phyloP scores from a whole-genome alignment of 1,140 invertebrate genomes.

The Maniola jurtina region DNA sequence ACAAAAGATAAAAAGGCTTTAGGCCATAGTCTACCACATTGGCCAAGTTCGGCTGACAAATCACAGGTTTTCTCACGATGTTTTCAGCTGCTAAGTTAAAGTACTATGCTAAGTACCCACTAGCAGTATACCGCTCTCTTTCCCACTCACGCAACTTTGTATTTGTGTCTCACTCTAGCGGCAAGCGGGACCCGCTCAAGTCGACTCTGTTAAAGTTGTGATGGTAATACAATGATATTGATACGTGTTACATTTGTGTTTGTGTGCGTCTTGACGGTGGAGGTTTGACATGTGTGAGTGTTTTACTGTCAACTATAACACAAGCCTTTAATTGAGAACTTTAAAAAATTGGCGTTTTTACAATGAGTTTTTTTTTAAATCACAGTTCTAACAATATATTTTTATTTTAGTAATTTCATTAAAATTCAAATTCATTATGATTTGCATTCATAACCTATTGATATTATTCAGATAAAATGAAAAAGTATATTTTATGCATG shows the following conservation, averaged over 20 bases:
- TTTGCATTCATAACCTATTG: no score
- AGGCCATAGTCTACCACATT: no score
- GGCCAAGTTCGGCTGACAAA: no score
- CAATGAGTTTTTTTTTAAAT: no score
- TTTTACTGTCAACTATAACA: neutral
- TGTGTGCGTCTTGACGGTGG: conserved; percentile 34
- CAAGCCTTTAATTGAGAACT: neutral
- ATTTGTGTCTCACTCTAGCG: conserved; percentile 42
- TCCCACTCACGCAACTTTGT: conserved; percentile 14
- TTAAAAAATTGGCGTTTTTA: neutral
- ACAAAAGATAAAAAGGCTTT: no score
- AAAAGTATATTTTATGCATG: no score
- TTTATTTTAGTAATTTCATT: no score
- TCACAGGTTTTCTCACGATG: no score
- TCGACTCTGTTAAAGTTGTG: conserved; percentile 55
- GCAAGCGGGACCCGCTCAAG: conserved; percentile 51
- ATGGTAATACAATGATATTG: conserved; percentile 38
- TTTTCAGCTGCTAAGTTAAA: no score
- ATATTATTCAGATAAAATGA: no score
- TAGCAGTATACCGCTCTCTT: conserved; percentile 6
- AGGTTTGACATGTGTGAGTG: conserved; percentile 25
- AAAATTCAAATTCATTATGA: no score
- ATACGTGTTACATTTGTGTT: conserved; percentile 38
- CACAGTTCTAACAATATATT: no score
- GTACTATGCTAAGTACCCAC: neutral